phyloP scores from a whole-genome alignment of 2,797 vertebrate genomes.

The Platalea minor region DNA sequence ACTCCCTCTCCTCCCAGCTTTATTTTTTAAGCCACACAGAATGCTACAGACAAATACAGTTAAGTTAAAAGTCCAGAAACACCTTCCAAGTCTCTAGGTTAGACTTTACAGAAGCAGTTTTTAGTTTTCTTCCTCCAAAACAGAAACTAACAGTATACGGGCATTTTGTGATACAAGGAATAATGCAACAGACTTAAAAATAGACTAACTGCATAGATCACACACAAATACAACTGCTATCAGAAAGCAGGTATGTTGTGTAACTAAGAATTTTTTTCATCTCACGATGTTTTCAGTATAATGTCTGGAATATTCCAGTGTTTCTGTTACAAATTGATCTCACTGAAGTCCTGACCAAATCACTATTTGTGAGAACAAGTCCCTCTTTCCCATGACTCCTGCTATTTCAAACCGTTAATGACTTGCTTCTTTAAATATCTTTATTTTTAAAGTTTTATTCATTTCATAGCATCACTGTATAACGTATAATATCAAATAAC shows the following conservation, averaged over 20 bases:
- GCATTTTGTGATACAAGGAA: not conserved
- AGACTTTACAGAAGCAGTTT: not conserved
- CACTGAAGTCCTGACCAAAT: not conserved
- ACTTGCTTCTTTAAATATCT: not conserved
- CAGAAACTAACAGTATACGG: not conserved
- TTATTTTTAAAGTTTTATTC: not conserved
- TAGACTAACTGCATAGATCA: not conserved
- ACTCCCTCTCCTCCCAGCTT: not conserved
- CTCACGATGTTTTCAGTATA: not conserved
- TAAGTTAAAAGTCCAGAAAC: not conserved
- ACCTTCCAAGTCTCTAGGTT: not conserved
- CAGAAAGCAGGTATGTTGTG: not conserved
- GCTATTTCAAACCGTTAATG: not conserved
- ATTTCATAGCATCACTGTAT: not conserved
- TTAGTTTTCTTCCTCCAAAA: not conserved
- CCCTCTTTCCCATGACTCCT: not conserved
- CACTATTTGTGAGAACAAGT: not conserved
- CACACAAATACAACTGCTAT: not conserved
- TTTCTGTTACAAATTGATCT: not conserved
- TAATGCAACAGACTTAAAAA: not conserved
- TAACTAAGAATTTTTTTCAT: not conserved
- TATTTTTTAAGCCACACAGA: not conserved
- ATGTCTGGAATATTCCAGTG: not conserved
- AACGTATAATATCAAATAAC: not conserved
- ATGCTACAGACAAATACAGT: not conserved